phyloP scores from a whole-genome alignment of 2,113 vertebrate genomes.

The Stictonetta naevosa region DNA sequence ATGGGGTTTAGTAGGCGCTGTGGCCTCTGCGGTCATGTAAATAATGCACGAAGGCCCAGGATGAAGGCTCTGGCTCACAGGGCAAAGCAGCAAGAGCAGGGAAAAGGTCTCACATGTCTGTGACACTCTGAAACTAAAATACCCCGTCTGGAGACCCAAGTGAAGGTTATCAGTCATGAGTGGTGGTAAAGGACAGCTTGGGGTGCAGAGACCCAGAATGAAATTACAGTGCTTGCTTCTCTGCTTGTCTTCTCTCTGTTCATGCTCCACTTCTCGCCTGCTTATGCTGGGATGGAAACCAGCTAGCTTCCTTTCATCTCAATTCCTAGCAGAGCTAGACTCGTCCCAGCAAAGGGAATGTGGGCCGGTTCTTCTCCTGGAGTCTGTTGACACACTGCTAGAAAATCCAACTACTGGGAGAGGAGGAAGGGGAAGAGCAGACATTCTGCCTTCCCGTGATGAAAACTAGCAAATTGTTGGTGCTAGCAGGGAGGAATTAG shows the following conservation, averaged over 20 bases:
- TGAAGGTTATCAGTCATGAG: conserved; percentile 50
- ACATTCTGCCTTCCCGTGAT: not conserved
- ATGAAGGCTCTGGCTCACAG: not conserved
- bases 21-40: not conserved
- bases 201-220: conserved; percentile 39
- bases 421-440: not conserved
- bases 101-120: not conserved
- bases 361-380: not conserved
- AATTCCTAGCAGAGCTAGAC: conserved; percentile 60
- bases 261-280: conserved; percentile 59
- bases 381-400: conserved; percentile 39
- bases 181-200: conserved; percentile 44
- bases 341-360: conserved; percentile 59
- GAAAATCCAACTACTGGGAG: not conserved
- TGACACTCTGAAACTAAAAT: conserved; percentile 20
- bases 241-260: conserved; percentile 30
- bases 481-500: conserved; percentile 14
- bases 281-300: conserved; percentile 50
- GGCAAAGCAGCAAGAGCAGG: not conserved
- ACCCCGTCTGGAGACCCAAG: conserved; percentile 26
- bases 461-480: conserved; percentile 35
- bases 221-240: conserved; percentile 26
- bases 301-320: conserved; percentile 59
- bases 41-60: not conserved
- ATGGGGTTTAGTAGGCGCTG: not conserved